phyloP scores from a whole-genome alignment of 2,888 invertebrate genomes.

The Drosophila anomelani region DNA sequence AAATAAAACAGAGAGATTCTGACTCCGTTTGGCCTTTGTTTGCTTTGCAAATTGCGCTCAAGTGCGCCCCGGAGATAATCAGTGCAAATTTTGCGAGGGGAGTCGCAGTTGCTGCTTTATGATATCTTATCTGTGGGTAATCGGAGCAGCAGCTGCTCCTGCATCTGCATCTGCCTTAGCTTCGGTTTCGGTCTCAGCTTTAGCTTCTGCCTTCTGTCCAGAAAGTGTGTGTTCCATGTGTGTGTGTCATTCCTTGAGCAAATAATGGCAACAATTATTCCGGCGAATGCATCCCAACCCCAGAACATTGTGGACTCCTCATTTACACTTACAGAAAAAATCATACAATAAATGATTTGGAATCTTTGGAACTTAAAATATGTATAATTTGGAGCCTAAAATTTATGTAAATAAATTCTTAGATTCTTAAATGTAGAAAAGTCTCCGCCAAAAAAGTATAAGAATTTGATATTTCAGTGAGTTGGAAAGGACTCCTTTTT shows the following conservation, averaged over 20 bases:
- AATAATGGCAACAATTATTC: constrained; percentile 75
- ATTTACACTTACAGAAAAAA: too few relatives aligned
- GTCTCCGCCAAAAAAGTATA: too few relatives aligned
- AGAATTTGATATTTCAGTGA: too few relatives aligned
- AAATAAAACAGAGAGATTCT: constrained; percentile 16
- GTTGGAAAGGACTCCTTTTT: background rate
- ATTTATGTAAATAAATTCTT: too few relatives aligned
- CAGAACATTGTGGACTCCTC: constrained; percentile 30
- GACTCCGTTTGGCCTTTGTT: constrained; percentile 63
- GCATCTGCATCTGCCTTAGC: constrained; percentile 28
- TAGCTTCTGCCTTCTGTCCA: background rate
- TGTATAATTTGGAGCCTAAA: too few relatives aligned
- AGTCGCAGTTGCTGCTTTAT: constrained; percentile 58
- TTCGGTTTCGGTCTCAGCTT: background rate
- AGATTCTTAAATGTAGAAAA: background rate
- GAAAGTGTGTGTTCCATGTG: constrained; percentile 43
- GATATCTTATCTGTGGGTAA: constrained; percentile 67
- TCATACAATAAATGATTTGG: background rate
- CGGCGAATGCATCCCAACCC: constrained; percentile 35
- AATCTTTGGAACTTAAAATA: background rate
- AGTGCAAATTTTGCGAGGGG: constrained; percentile 16
- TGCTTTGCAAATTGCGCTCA: constrained; percentile 72
- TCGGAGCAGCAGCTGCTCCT: constrained; percentile 65
- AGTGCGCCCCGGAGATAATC: constrained; percentile 41
- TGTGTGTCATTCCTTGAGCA: constrained; percentile 74